Conservation (phyloP, 1,140 invertebrate genomes). For the Drosophila eugracilis region DNA sequence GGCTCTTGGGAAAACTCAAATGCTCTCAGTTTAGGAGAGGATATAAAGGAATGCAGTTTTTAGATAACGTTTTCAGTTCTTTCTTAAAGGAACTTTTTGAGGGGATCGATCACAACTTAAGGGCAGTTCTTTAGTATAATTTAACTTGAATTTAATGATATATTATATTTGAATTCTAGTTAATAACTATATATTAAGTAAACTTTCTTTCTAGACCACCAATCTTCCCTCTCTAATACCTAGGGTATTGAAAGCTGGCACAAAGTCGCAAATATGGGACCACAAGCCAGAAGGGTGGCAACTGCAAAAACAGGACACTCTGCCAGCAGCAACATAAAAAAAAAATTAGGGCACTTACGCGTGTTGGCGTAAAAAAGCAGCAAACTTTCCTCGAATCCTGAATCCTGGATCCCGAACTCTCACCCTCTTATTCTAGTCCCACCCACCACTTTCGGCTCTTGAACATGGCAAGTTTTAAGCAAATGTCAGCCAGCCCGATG, state of each 20-base stretch:
- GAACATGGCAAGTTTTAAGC: constrained; percentile 70
- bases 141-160: too few relatives aligned
- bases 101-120: too few relatives aligned
- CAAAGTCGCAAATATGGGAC: constrained; percentile 41
- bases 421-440: too few relatives aligned
- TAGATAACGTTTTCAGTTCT: too few relatives aligned
- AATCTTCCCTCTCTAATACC: neutral
- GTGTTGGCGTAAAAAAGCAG: constrained; percentile 73
- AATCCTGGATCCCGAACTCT: too few relatives aligned
- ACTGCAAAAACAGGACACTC: constrained; percentile 21
- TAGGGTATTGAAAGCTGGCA: constrained; percentile 35
- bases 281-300: constrained; percentile 13
- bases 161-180: neutral
- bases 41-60: neutral
- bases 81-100: too few relatives aligned
- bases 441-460: constrained; percentile 16
- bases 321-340: constrained; percentile 52
- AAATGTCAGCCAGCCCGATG: constrained; percentile 74
- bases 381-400: constrained; percentile 60
- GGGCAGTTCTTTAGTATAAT: too few relatives aligned
- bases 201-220: neutral
- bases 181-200: neutral
- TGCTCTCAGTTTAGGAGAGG: neutral
- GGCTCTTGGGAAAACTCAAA: neutral
- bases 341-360: constrained; percentile 79